Percentiles rank a stretch among this genome's conserved stretches.
These are phyloP conservation scores for Pseudois nayaur DNA, from an alignment of 2,113 vertebrate species.

Conservation along the genomic window DNA sequence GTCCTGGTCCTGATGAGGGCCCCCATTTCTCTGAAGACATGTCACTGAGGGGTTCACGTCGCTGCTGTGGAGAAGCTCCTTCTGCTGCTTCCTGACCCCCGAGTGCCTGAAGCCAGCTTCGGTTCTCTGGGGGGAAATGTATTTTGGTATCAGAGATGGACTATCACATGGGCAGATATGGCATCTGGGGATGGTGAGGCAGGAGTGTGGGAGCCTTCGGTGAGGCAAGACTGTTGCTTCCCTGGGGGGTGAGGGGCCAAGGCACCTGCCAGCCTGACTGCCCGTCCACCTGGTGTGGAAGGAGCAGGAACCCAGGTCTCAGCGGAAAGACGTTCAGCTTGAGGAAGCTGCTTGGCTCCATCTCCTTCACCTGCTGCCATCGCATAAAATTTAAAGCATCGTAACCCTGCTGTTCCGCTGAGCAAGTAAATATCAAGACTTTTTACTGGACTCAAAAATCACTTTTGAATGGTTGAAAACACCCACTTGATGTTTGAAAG, in stretches of 20 bases:
- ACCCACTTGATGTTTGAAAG: background rate
- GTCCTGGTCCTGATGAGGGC: background rate
- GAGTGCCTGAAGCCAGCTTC: background rate
- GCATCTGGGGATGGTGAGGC: background rate
- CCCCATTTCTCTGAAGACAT: too few relatives aligned
- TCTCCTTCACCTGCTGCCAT: rapidly evolving
- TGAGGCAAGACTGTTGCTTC: background rate
- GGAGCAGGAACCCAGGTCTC: background rate
- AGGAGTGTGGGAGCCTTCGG: background rate
- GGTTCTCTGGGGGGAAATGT: background rate
- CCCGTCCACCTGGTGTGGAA: rapidly evolving
- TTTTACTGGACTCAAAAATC: background rate
- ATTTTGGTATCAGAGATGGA: background rate
- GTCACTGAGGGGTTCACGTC: rapidly evolving
- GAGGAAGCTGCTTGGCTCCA: background rate
- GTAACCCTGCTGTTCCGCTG: rapidly evolving
- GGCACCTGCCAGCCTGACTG: rapidly evolving
- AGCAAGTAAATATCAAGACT: background rate
- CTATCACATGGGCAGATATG: background rate
- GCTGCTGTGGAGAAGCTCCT: background rate
- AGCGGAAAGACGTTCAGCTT: rapidly evolving
- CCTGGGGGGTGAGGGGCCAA: too few relatives aligned
- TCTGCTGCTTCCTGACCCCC: background rate
- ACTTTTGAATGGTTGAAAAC: background rate
- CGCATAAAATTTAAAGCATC: background rate